phyloP scores from a whole-genome alignment of 1,140 invertebrate species.

The Cydia fagiglandana region DNA sequence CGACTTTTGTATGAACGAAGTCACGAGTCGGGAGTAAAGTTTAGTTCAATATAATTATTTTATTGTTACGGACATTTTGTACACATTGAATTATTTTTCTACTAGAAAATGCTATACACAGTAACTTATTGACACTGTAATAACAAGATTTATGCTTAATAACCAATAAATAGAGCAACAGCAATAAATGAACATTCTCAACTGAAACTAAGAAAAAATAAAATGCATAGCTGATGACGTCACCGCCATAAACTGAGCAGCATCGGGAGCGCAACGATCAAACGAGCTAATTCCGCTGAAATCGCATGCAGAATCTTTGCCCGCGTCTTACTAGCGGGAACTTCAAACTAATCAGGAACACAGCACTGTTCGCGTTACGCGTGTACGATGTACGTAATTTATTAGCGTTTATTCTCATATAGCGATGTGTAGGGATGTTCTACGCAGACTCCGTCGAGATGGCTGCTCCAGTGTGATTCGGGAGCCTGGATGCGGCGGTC shows the following conservation, averaged over 20 bases:
- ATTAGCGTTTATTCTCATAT: conserved; percentile 77
- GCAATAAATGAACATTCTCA: no score
- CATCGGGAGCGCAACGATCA: neutral
- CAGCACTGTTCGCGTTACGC: conserved; percentile 63
- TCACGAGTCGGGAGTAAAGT: no score
- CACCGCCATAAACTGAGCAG: neutral
- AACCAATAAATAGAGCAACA: neutral
- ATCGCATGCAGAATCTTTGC: conserved; percentile 22
- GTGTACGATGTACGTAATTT: conserved; percentile 75
- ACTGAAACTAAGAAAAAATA: neutral
- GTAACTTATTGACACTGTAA: neutral
- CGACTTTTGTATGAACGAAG: no score
- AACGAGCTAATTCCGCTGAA: conserved; percentile 13
- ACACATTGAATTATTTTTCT: no score
- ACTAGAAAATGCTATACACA: no score
- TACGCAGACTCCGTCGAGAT: conserved; percentile 77
- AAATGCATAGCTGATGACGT: neutral
- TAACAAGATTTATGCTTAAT: neutral
- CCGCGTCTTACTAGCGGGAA: conserved; percentile 58
- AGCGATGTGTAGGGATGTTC: conserved; percentile 75
- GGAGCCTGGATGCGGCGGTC: conserved; percentile 61
- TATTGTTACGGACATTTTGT: no score
- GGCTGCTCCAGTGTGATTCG: conserved; percentile 70
- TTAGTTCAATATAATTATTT: no score
- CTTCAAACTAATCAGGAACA: conserved; percentile 77